Percentiles rank a stretch among this genome's conserved stretches.
These are phyloP conservation scores for Congeria kusceri DNA, from an alignment of 2,888 invertebrate species.

Conservation along the genomic window DNA sequence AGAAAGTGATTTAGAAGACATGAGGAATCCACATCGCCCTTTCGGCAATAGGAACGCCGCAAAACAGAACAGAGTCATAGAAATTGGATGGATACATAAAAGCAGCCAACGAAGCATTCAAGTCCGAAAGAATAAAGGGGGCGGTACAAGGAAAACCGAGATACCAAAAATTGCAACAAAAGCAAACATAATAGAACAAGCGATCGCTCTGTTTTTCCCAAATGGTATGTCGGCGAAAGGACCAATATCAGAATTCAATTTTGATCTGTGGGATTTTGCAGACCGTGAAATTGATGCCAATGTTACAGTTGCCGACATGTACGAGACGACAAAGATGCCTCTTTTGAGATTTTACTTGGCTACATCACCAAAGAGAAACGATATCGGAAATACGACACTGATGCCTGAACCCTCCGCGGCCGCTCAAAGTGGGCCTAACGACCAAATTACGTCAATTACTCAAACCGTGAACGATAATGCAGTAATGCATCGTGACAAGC, in stretches of 20 bases:
- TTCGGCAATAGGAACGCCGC: slow-evolving; percentile 24
- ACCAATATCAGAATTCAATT: slow-evolving; percentile 13
- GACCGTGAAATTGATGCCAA: slow-evolving; percentile 6
- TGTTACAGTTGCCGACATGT: slow-evolving; percentile 32
- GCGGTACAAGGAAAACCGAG: slow-evolving; percentile 14
- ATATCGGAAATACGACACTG: too few relatives aligned
- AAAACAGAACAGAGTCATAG: slow-evolving; percentile 5
- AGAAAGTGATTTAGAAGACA: background rate
- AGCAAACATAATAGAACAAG: slow-evolving; percentile 12
- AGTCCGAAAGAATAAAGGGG: slow-evolving; percentile 22
- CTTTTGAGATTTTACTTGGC: slow-evolving; percentile 33
- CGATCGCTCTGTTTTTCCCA: slow-evolving; percentile 15
- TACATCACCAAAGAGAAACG: slow-evolving; percentile 17
- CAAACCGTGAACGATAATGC: too few relatives aligned
- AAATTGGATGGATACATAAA: slow-evolving; percentile 36
- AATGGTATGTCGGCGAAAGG: slow-evolving; percentile 16
- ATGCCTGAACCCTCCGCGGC: too few relatives aligned
- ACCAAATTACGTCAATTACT: too few relatives aligned
- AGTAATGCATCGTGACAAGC: too few relatives aligned
- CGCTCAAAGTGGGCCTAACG: too few relatives aligned
- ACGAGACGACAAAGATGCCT: slow-evolving; percentile 28
- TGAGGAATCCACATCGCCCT: slow-evolving; percentile 17
- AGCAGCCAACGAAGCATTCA: slow-evolving; percentile 9
- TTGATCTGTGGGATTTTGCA: slow-evolving; percentile 32
- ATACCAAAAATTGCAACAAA: slow-evolving; percentile 13